These are phyloP conservation scores for Parazoanthus swiftii DNA, from an alignment of 92 coral and sea anemone species.

Conservation along the genomic window DNA sequence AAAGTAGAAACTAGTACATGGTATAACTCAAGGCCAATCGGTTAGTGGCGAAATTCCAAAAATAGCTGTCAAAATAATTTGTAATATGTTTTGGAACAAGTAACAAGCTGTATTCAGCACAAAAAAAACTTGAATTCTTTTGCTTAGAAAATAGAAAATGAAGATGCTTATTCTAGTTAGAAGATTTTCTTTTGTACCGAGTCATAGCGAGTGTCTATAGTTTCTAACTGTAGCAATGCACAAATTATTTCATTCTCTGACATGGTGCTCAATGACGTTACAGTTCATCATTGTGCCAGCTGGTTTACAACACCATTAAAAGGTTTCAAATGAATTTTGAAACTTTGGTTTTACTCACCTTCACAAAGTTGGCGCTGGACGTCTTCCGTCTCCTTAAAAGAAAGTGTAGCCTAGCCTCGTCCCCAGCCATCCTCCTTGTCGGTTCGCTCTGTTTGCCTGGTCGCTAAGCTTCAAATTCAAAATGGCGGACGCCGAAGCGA, in stretches of 20 bases:
- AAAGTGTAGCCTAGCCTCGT: too few relatives aligned
- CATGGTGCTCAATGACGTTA: not conserved
- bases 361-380: not conserved
- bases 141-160: not conserved
- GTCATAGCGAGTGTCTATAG: not conserved
- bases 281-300: not conserved
- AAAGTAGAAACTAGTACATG: constrained; percentile 1
- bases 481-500: too few relatives aligned
- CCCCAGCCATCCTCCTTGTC: too few relatives aligned
- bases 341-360: not conserved
- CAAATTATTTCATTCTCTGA: not conserved
- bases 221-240: constrained; percentile 1
- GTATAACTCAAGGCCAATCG: not conserved
- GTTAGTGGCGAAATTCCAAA: not conserved
- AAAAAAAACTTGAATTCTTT: not conserved
- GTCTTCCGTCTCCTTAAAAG: not conserved
- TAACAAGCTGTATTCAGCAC: too few relatives aligned
- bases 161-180: not conserved
- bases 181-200: not conserved
- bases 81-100: not conserved
- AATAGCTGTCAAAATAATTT: not conserved
- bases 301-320: too few relatives aligned
- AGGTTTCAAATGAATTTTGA: not conserved
- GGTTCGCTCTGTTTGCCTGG: too few relatives aligned
- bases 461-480: too few relatives aligned